Evolutionary conservation across 2,113 vertebrate genomes (phyloP).

Genomic region (Pimephales promelas): DNA sequence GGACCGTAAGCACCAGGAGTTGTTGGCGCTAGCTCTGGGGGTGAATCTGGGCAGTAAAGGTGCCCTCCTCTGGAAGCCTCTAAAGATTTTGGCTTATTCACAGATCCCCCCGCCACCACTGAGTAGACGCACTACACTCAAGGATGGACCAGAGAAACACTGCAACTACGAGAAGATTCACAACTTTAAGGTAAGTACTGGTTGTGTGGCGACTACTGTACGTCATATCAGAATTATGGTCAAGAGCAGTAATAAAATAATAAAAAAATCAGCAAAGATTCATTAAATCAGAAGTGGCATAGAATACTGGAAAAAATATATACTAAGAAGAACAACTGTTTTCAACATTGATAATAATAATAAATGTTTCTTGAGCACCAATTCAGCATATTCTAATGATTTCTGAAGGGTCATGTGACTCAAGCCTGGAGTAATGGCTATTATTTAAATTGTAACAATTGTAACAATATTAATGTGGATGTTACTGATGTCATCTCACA

Average conservation of each 20-base stretch:
- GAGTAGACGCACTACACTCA: constrained; percentile 88
- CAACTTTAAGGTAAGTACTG: constrained; percentile 94
- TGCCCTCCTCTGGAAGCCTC: constrained; percentile 91
- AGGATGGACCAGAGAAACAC: constrained; percentile 85
- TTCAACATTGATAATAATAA: not conserved
- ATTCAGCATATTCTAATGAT: not conserved
- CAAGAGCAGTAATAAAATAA: not conserved
- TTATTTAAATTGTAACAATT: not conserved
- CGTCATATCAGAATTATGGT: constrained; percentile 28
- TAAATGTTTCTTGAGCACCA: no score
- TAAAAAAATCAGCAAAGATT: not conserved
- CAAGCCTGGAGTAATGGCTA: not conserved
- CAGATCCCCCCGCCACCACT: constrained; percentile 93
- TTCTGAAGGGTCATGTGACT: not conserved
- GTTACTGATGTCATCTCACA: not conserved
- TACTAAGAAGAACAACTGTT: not conserved
- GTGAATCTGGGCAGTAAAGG: constrained; percentile 87
- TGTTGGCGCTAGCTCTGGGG: constrained; percentile 89
- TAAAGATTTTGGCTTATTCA: constrained; percentile 96
- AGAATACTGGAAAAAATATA: not conserved
- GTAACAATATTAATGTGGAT: not conserved
- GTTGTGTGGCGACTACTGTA: not conserved
- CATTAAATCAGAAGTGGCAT: not conserved
- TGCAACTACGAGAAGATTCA: constrained; percentile 97
- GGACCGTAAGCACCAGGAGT: constrained; percentile 86